Evolutionary conservation across 2,888 invertebrate genomes (phyloP), one percentile per base, ranked within the genome.

Genomic region (Apotomis turbidana): DNA sequence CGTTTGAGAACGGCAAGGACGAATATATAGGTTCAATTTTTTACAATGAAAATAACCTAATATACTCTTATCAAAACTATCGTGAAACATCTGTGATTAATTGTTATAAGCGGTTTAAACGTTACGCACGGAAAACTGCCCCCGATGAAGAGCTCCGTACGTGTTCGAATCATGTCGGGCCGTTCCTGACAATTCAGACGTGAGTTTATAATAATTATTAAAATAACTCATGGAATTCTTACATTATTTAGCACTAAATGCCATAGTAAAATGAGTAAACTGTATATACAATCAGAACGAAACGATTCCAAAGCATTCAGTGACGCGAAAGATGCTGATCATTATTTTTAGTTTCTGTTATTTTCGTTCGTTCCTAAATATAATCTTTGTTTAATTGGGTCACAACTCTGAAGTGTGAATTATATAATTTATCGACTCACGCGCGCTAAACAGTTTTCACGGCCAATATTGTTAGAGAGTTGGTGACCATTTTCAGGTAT

Each of bases 381-480:
- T 62, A 62, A 62, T 49, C 38, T 57, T 12, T 13, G 15, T 27
- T 51, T 71, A 71, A 71, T 71, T 71, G 51, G 71, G 67, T 51
- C 67, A 57, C 13, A n/a, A 3, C 57, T n/a, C 58, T 55, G 52
- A 44, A 70, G 70, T 70, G 71, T 52, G 59, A 66, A 54, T 71
- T 49, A 67, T 66, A 71, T 68, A 62, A 71, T 67, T 71, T 13
- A 61, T 62, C 36, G 66, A 27, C 66, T 27, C 6, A 15, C 27
- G 13, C 10, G n/a, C 54, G 61, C 49, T 67, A 67, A 71, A 71
- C 12, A 57, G 15, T 49, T 36, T 67, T 71, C 71, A 71, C 49
- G 67, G 71, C 46, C 71, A 67, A 2, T n/a, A 4, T 57, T 62
- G 61, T 71, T 71, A 71, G 71, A 54, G 55, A 44, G 44, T 68